Base-by-base conservation (phyloP, 2,797 vertebrate species). In the Rhabdophis nuchalis region DNA sequence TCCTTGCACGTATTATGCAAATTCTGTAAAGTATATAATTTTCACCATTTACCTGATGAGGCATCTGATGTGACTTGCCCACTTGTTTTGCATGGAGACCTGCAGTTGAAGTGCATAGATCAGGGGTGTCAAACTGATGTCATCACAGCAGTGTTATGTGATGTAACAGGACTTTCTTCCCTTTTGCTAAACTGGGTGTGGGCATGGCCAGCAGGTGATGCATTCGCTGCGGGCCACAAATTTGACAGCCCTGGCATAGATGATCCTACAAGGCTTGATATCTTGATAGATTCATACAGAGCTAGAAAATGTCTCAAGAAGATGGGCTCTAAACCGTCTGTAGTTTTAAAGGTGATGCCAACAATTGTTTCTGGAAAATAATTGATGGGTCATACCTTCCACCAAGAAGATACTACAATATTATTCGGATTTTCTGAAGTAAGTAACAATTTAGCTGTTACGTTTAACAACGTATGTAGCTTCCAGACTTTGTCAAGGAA, bases 211-310 rank as follows among this genome's bases (percentile, higher is more conserved):
- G 20, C 57, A 1, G 7, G 23, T 58, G 57, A 8, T 2, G 2
- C 20, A 58, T 58, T 23, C 57, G 2, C 23, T 1, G 0, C 0
- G 14, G 53, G 13, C 14, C 12, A 54, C 3, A 0, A 54, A 14
- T 54, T 54, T 54, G 53, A 16, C 3, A 54, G 53, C 13, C 53
- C 13, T 58, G 57, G 57, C 27, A 61, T 64, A n/a, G 61, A 68
- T 18, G 14, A 5, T 6, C 6, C 7, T 32, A 68, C n/a, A 68
- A 68, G 64, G 16, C n/a, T 32, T 68, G 29, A 13, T 32, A 16
- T 68, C 64, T 68, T 68, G 64, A 32, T 16, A 32, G 64, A 14
- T 68, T 32, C 6, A 0, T 32, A 68, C n/a, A 68, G 64, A 68
- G 14, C 16, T 32, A 32, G n/a, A 68, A 16, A 68, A 64, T n/a